These are phyloP conservation scores for Xiphophorus birchmanni DNA, from an alignment of 2,797 vertebrate species.

Conservation along the genomic window DNA sequence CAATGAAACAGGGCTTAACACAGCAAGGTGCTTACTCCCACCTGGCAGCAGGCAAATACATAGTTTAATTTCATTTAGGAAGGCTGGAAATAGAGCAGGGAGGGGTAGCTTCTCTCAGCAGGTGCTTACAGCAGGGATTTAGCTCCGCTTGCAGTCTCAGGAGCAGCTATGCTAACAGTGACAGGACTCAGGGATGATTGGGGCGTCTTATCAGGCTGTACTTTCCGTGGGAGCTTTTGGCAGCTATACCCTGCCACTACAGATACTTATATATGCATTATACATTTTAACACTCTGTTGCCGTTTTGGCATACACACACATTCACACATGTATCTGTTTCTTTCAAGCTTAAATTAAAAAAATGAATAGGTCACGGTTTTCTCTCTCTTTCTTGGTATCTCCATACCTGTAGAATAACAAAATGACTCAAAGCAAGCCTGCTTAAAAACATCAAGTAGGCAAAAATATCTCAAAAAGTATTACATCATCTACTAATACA, in stretches of 20 bases:
- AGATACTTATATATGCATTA: conserved; percentile 63
- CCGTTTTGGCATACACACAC: conserved; percentile 35
- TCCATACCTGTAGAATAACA: background rate
- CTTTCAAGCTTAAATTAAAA: conserved; percentile 29
- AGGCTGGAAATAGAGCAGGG: conserved; percentile 43
- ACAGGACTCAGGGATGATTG: conserved; percentile 69
- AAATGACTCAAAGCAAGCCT: background rate
- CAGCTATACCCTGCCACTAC: conserved; percentile 59
- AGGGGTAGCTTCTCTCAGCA: conserved; percentile 56
- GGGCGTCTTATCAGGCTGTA: conserved; percentile 70
- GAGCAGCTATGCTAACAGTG: conserved; percentile 74
- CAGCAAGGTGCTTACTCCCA: conserved; percentile 56
- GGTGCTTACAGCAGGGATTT: conserved; percentile 64
- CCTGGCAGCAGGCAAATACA: conserved; percentile 61
- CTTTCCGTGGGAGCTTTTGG: conserved; percentile 65
- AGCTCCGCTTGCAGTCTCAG: conserved; percentile 65
- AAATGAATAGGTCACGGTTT: background rate
- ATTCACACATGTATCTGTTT: conserved; percentile 42
- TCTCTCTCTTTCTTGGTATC: background rate
- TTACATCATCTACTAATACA: background rate
- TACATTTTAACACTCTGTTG: conserved; percentile 54
- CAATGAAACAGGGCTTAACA: conserved; percentile 46
- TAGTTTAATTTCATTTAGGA: conserved; percentile 70
- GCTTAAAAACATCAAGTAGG: background rate
- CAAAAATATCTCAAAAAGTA: background rate